phyloP scores from a whole-genome alignment of 2,888 invertebrate genomes.

The Eudemis profundana region DNA sequence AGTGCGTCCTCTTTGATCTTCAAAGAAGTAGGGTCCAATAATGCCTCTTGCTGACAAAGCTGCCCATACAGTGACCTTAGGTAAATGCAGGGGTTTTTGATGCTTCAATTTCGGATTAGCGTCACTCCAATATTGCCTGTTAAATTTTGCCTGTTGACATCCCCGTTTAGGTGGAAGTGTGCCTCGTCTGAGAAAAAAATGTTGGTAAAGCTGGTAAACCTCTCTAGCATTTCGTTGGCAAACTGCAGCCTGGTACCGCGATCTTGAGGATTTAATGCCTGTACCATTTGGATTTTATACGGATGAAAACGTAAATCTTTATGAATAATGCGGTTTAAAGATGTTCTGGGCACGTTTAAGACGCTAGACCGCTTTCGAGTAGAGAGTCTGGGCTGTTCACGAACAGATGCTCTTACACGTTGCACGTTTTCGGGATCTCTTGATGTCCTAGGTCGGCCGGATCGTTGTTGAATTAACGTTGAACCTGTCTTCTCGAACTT shows the following conservation, averaged over 20 bases:
- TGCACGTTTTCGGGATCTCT: not conserved
- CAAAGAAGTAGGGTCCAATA: too few relatives aligned
- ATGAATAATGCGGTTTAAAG: conserved; percentile 25
- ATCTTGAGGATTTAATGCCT: not conserved
- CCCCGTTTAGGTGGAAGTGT: conserved; percentile 3
- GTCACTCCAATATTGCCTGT: not conserved
- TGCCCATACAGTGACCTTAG: too few relatives aligned
- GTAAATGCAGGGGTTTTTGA: too few relatives aligned
- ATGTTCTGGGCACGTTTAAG: conserved; percentile 3
- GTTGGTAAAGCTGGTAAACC: not conserved
- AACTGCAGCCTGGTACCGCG: not conserved
- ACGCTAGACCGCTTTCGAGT: conserved; percentile 9
- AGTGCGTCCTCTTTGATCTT: too few relatives aligned
- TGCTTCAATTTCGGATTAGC: too few relatives aligned
- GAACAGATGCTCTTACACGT: conserved; percentile 10
- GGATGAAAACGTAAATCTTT: conserved; percentile 4
- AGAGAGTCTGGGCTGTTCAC: not conserved
- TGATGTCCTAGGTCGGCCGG: too few relatives aligned
- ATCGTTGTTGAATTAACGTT: conserved; percentile 3
- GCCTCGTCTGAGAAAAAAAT: conserved; percentile 7
- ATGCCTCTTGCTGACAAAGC: too few relatives aligned
- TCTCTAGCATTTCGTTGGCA: conserved; percentile 10
- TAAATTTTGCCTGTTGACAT: conserved; percentile 11
- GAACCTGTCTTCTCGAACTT: conserved; percentile 25
- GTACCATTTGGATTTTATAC: conserved; percentile 11